phyloP scores from a whole-genome alignment of 2,113 vertebrate species.

The Boulengeromyrus knoepffleri region DNA sequence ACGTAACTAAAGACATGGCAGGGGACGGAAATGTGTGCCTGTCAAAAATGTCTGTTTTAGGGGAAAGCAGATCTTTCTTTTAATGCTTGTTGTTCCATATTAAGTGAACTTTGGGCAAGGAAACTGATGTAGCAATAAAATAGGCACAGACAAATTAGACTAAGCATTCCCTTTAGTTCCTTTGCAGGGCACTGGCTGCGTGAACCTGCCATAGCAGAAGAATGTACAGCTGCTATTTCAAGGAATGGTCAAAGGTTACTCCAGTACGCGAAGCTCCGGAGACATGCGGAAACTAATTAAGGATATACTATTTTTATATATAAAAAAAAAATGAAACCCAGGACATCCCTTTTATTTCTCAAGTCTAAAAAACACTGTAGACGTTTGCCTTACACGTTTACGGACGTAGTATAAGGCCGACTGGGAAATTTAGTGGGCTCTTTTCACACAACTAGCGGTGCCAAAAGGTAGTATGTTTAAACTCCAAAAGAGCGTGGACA shows the following conservation, averaged over 20 bases:
- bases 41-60: neutral
- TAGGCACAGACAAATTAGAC: neutral
- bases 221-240: neutral
- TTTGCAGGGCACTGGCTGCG: neutral
- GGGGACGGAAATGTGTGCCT: neutral
- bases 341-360: neutral
- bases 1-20: neutral
- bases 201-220: neutral
- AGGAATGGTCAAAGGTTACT: neutral
- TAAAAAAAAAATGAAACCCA: neutral
- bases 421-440: neutral
- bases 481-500: neutral
- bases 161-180: neutral
- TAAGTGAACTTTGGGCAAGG: neutral
- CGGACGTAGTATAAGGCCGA: neutral
- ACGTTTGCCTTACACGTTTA: neutral
- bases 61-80: neutral
- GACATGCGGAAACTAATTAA: neutral
- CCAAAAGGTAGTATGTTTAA: neutral
- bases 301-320: neutral
- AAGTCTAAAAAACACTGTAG: neutral
- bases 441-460: neutral
- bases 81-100: neutral
- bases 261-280: neutral
- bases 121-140: neutral